phyloP scores from a whole-genome alignment of 2,888 invertebrate genomes.

The Flexamia atlantica region DNA sequence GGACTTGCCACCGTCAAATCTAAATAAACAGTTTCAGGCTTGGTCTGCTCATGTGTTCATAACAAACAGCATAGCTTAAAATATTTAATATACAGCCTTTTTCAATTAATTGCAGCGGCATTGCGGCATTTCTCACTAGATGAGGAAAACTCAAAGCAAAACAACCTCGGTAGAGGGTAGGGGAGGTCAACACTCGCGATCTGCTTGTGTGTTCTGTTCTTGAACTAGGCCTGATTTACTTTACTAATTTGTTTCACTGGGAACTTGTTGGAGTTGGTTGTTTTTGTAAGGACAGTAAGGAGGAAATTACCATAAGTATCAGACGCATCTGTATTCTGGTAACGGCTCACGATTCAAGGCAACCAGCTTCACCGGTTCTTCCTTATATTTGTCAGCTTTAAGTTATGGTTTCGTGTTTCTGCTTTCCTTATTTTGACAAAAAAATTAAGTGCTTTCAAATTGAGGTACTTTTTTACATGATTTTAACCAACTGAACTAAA shows the following conservation, averaged over 20 bases:
- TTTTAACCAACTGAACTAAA: too few species aligned
- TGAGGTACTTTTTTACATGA: too few species aligned
- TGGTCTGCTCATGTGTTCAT: background rate
- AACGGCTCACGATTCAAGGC: constrained; percentile 10
- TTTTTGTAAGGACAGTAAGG: background rate
- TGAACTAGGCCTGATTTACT: constrained; percentile 22
- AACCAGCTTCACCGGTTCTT: background rate
- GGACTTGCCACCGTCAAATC: background rate
- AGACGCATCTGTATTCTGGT: background rate
- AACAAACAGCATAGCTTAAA: background rate
- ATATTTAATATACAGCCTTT: background rate
- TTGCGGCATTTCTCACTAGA: too few species aligned
- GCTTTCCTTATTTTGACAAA: too few species aligned
- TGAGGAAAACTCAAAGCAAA: too few species aligned
- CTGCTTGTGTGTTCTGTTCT: background rate
- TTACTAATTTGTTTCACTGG: constrained; percentile 10
- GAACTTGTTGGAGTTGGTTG: background rate
- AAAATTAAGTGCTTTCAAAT: too few species aligned
- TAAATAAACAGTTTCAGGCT: background rate
- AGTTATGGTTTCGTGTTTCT: too few species aligned
- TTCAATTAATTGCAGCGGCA: too few species aligned
- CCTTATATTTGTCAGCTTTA: too few species aligned
- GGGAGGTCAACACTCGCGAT: background rate
- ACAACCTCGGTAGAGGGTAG: background rate
- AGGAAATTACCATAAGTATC: background rate